Percentiles rank a stretch among this genome's conserved stretches.
Evolutionary conservation across 2,888 invertebrate genomes (phyloP).

Genomic region (Choristoneura rosaceana): DNA sequence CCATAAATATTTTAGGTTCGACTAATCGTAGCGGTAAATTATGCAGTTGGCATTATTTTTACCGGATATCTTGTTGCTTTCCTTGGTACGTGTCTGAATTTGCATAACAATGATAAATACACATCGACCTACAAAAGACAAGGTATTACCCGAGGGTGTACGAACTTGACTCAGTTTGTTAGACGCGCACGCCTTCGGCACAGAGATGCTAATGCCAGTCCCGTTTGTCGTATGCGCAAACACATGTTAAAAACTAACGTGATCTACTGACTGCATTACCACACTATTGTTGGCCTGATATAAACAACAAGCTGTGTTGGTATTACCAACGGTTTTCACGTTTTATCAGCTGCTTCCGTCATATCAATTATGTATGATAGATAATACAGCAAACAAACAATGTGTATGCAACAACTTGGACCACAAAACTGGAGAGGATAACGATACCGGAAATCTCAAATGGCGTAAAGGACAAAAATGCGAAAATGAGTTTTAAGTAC

Average conservation of each 20-base stretch:
- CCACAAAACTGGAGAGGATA: neutral
- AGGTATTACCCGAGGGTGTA: conserved; percentile 32
- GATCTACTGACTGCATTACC: conserved; percentile 21
- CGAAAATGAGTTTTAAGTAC: too few species aligned
- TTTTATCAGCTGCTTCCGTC: conserved; percentile 10
- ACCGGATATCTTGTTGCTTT: neutral
- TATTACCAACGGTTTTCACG: conserved; percentile 14
- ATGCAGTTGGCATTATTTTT: neutral
- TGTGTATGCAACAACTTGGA: neutral
- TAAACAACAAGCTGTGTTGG: conserved; percentile 3
- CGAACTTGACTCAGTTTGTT: conserved; percentile 46
- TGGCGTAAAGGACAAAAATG: too few species aligned
- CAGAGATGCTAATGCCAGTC: conserved; percentile 45
- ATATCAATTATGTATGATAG: conserved; percentile 13
- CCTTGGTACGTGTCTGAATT: neutral
- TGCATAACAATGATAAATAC: conserved; percentile 21
- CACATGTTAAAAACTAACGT: conserved; percentile 29
- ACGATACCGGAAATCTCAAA: too few species aligned
- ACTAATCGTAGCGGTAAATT: too few species aligned
- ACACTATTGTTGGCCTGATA: conserved; percentile 26
- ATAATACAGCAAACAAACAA: conserved; percentile 3
- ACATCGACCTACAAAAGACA: conserved; percentile 27
- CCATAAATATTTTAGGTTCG: too few species aligned
- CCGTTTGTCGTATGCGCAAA: conserved; percentile 43
- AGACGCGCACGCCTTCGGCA: conserved; percentile 35